These are phyloP conservation scores for Lacanobia wlatinum DNA, from an alignment of 2,888 invertebrate species.

Conservation along the genomic window DNA sequence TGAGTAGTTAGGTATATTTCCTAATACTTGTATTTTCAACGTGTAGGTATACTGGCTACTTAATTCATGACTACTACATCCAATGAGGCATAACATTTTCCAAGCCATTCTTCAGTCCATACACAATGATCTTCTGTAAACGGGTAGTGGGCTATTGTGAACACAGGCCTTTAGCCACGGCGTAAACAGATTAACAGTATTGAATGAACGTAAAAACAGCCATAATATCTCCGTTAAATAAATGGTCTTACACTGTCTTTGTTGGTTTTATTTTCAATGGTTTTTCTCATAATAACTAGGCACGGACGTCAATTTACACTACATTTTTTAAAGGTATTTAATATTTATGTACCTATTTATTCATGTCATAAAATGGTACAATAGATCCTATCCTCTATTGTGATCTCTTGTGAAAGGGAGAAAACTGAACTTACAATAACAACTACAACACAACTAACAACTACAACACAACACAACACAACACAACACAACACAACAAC, in stretches of 20 bases:
- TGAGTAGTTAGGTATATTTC: too few species aligned
- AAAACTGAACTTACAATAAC: too few species aligned
- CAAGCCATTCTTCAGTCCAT: conserved; percentile 17
- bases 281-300: neutral
- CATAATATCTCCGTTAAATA: conserved; percentile 39
- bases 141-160: conserved; percentile 38
- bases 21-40: neutral
- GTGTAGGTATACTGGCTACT: neutral
- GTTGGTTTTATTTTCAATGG: conserved; percentile 30
- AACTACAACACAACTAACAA: too few species aligned
- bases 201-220: conserved; percentile 28
- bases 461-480: too few species aligned
- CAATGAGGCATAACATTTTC: conserved; percentile 37
- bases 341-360: too few species aligned
- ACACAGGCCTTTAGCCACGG: conserved; percentile 19
- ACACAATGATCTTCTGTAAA: conserved; percentile 10
- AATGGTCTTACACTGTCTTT: conserved; percentile 25
- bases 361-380: too few species aligned
- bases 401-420: too few species aligned
- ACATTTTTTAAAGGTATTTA: too few species aligned
- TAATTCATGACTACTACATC: neutral
- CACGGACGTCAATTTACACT: too few species aligned
- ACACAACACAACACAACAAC: too few species aligned
- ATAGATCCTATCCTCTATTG: too few species aligned
- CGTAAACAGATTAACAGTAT: conserved; percentile 30